phyloP scores from a whole-genome alignment of 2,113 vertebrate species.

The crab-eating macaque (Macaca fascicularis) region DNA sequence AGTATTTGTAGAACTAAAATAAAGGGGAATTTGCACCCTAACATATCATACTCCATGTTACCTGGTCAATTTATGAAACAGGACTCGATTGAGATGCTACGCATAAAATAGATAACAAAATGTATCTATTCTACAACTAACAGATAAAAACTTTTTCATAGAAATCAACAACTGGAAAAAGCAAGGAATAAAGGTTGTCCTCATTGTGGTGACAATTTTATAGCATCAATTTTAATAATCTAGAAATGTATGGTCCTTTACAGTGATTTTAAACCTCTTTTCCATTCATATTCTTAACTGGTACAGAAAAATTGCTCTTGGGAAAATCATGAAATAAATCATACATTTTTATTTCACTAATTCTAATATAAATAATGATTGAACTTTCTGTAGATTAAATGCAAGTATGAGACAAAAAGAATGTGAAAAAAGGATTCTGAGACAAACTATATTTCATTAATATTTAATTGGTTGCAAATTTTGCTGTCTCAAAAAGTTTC shows the following conservation, averaged over 20 bases:
- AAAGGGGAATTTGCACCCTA: neutral
- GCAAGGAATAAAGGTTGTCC: neutral
- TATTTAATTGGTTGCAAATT: conserved; percentile 67
- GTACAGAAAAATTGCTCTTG: conserved; percentile 8
- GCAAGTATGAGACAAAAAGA: conserved; percentile 57
- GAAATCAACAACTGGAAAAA: neutral
- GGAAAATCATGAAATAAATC: conserved; percentile 62
- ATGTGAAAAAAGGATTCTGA: conserved; percentile 51
- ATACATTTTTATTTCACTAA: conserved; percentile 59
- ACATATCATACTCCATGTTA: neutral
- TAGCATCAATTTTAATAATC: conserved; percentile 10
- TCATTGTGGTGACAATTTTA: neutral
- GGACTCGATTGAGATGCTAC: neutral
- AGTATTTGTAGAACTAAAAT: neutral
- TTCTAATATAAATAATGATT: conserved; percentile 52
- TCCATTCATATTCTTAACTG: conserved; percentile 53
- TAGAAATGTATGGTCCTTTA: neutral
- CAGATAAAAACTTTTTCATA: neutral
- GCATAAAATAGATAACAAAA: neutral
- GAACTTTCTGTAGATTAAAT: conserved; percentile 57
- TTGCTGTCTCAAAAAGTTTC: conserved; percentile 70
- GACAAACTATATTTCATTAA: conserved; percentile 63
- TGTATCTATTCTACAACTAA: neutral
- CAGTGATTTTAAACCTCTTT: conserved; percentile 27
- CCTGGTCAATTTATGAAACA: neutral